Base-by-base conservation (phyloP, 2,113 vertebrate species). In the Sula dactylatra region DNA sequence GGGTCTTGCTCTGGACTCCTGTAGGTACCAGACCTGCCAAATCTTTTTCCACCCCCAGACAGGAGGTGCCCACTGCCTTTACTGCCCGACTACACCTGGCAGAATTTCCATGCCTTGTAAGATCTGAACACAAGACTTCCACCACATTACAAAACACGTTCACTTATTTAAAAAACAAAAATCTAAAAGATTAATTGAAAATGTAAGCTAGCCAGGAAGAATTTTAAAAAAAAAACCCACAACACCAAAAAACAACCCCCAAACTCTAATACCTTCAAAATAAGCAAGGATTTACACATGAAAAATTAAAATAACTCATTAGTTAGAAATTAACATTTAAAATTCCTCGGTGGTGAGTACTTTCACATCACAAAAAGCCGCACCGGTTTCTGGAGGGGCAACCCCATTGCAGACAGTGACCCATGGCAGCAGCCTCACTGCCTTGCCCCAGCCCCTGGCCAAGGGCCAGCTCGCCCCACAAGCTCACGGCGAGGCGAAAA, bases 61-160 rank as follows among this genome's bases (percentile, higher is more conserved):
- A 24, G 32, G 15, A 29, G 13, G 2, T 0, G 4, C 34, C 3
- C 0, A 0, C 50, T 11, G 8, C 2, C 8, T 6, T 27, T 5
- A 4, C 12, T 5, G 21, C 55, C 14, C 17, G 24, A 19, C 36
- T 8, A 12, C 34, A 25, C 4, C 18, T 11, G 5, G 5, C 70
- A 38, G 5, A 17, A 32, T 4, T 40, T 11, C 49, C 9, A 15
- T 5, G 5, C 16, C 14, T 25, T 7, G 1, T 5, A 10, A 22
- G 5, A 54, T 7, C 24, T 6, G 14, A 45, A 22, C 6, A 7
- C 14, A 5, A 10, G 16, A 18, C 17, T 11, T 36, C 12, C 12
- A 15, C 2, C 4, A 3, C 13, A 1, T 5, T n/a, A 32, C 5
- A 31, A 45, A 64, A 9, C 8, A 24, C 2, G 2, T 20, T 11